Evolutionary conservation across 2,888 invertebrate genomes (phyloP), one percentile per base, ranked within the genome.

Genomic region (Eupithecia abbreviata): DNA sequence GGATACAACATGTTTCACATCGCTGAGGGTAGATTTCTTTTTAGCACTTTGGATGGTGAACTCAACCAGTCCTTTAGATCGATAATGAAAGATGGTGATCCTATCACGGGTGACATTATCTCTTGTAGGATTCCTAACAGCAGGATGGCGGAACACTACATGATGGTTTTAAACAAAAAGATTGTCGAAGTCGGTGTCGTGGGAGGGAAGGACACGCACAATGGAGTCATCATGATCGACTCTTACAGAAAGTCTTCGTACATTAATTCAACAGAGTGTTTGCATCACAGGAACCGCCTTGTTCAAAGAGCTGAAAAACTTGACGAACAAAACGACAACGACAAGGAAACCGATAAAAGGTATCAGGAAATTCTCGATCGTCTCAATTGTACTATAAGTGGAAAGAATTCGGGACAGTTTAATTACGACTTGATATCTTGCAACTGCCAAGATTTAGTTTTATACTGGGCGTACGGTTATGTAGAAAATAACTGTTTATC

Each of bases 161-260:
- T 51, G 51, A 51, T 51, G 51, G 51, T 51, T 6, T 7, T 62
- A 30, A 62, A 62, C 62, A 62, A 62, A 3, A 62, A 62, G 30
- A 62, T 62, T 62, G 62, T 30, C 62, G 62, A 62, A 62, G 62
- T 62, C 30, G 62, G 62, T 62, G 62, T 62, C 62, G 30, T 62
- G 12, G 62, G 62, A 30, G 62, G 62, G 4, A 62, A 18, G 30
- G 62, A 62, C 30, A 62, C 62, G n/a, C 62, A 62, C 62, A 62
- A 62, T 12, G 62, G 62, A 62, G 62, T 62, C 12, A 62, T 62
- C 62, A 30, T 12, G 0, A 30, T 62, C 18, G 62, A 62, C 62
- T 62, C 62, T n/a, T 62, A 62, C 62, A 62, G 62, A 62, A 62
- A 58, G 58, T 58, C 58, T 3, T 58, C 58, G 18, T 58, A 58